Evolutionary conservation across 2,888 invertebrate genomes (phyloP).

Genomic region (Diploptera punctata): DNA sequence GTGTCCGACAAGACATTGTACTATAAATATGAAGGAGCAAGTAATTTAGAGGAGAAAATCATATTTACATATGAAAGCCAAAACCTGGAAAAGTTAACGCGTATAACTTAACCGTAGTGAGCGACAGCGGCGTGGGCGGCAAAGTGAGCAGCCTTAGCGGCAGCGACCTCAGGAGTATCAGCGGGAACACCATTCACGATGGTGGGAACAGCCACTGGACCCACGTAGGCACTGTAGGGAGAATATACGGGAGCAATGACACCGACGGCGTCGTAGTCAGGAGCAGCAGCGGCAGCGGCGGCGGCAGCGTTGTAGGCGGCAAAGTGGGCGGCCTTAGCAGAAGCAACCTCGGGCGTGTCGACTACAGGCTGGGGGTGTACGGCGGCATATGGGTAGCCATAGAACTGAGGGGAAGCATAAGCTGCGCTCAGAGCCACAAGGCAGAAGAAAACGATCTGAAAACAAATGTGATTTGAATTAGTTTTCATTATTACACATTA

Average conservation of each 20-base stretch:
- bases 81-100: too few relatives aligned
- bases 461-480: background rate
- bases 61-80: too few relatives aligned
- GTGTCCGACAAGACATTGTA: too few relatives aligned
- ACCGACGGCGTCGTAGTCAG: background rate
- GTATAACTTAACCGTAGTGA: background rate
- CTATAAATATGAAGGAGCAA: too few relatives aligned
- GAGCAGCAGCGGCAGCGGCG: constrained; percentile 11
- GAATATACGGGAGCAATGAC: background rate
- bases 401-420: background rate
- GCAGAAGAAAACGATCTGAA: constrained; percentile 10
- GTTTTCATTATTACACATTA: too few relatives aligned
- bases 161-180: constrained; percentile 57
- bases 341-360: constrained; percentile 48
- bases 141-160: constrained; percentile 61
- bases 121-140: constrained; percentile 53
- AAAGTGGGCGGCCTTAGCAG: constrained; percentile 46
- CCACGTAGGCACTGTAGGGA: background rate
- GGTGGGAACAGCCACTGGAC: background rate
- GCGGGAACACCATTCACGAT: constrained; percentile 13
- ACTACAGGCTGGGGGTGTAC: constrained; percentile 41
- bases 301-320: constrained; percentile 45
- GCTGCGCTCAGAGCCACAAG: background rate
- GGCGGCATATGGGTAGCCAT: background rate
- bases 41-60: too few relatives aligned